Base-by-base conservation (phyloP, 2,888 invertebrate genomes). In the Apotomis betuletana region DNA sequence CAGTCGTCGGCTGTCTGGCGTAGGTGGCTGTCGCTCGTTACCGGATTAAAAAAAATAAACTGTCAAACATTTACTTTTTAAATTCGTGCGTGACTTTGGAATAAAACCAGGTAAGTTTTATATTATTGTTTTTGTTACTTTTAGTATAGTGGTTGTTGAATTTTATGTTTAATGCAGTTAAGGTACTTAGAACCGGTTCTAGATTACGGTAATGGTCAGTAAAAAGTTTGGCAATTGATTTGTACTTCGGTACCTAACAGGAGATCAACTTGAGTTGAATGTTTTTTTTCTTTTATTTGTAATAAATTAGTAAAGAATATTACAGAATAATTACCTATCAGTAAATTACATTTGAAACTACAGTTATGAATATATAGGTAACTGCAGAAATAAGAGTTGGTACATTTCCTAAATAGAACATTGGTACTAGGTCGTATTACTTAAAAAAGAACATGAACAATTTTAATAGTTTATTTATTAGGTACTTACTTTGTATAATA, bases 81-180 rank as follows among this genome's bases (percentile, higher is more conserved):
- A 62, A 46, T 58, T 72, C 57, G 64, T 59, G 51, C 52, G 67
- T 51, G 44, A 58, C 44, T 51, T 12, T 12, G 52, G 44, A 13
- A 52, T 67, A 13, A 68, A 72, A 72, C 27, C 58, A 63, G 62
- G 72, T 72, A 68, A 72, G 72, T 68, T 8, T 3, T 62, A 6
- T 51, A 57, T 57, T 38, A 57, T 57, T 38, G 55, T 58, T 0
- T 13, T 38, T 46, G 27, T 59, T 54, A 2, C 9, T 51, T 46
- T 46, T 12, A 9, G 15, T 15, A 5, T 41, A 44, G 49, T 5
- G 2, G 1, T 3, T 36, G 5, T 61, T 8, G n/a, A 27, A 36
- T 13, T 5, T 41, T 5, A 13, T 27, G 27, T n/a, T 8, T 13
- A 9, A 13, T 52, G 51, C 9, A n/a, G 12, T 58, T 64, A 41